These are phyloP conservation scores for Drosophila littoralis DNA, from an alignment of 1,140 invertebrate species.

Conservation along the genomic window DNA sequence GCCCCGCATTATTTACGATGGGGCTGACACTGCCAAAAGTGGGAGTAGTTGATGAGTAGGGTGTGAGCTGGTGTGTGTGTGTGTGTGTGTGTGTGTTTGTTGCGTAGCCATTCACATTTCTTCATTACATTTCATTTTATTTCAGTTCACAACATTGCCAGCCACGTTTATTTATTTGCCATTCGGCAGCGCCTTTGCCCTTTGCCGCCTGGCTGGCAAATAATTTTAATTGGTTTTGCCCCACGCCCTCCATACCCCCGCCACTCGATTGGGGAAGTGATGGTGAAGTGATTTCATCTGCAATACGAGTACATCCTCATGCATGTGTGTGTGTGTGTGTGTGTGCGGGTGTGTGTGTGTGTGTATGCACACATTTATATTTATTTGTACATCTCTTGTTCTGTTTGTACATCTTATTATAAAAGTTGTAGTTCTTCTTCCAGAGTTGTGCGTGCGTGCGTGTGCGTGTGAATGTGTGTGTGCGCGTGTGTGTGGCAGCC, in stretches of 20 bases:
- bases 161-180: slow-evolving; percentile 73
- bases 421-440: slow-evolving; percentile 43
- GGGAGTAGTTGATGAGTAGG: slow-evolving; percentile 28
- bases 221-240: slow-evolving; percentile 82
- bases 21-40: slow-evolving; percentile 47
- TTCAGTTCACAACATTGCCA: slow-evolving; percentile 57
- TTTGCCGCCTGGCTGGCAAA: slow-evolving; percentile 70
- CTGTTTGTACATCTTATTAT: slow-evolving; percentile 52
- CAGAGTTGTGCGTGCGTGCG: slow-evolving; percentile 8
- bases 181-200: slow-evolving; percentile 71
- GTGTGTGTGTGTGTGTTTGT: slow-evolving; percentile 22
- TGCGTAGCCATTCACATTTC: slow-evolving; percentile 69
- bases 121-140: slow-evolving; percentile 71
- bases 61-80: slow-evolving; percentile 1
- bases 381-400: slow-evolving; percentile 22
- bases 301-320: slow-evolving; percentile 28
- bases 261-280: slow-evolving; percentile 40
- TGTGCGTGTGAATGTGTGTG: slow-evolving; percentile 13
- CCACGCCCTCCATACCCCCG: neutral
- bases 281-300: slow-evolving; percentile 66
- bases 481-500: slow-evolving; percentile 27
- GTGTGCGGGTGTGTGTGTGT: slow-evolving; percentile 1
- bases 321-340: neutral
- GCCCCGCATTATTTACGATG: slow-evolving; percentile 78
- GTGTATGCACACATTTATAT: neutral